phyloP scores from a whole-genome alignment of 2,888 invertebrate genomes.

The Venustoraphidia nigricollis region DNA sequence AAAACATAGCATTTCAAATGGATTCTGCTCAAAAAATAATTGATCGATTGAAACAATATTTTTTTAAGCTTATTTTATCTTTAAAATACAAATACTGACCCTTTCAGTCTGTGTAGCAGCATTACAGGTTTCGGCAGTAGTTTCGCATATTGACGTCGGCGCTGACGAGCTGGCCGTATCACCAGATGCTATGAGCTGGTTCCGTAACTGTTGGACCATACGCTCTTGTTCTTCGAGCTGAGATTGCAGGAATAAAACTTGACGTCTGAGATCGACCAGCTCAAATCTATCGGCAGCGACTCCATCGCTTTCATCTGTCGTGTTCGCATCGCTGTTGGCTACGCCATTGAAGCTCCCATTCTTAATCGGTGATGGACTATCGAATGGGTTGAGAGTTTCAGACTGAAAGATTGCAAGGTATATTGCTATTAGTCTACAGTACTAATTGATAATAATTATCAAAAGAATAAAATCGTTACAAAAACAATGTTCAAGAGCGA shows the following conservation, averaged over 20 bases:
- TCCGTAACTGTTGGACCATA: slow-evolving; percentile 64
- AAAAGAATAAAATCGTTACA: too few species aligned
- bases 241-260: slow-evolving; percentile 71
- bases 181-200: slow-evolving; percentile 43
- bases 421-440: too few species aligned
- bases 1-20: too few species aligned
- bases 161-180: slow-evolving; percentile 28
- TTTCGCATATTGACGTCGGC: slow-evolving; percentile 23
- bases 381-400: slow-evolving; percentile 81
- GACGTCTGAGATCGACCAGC: slow-evolving; percentile 63
- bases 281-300: slow-evolving; percentile 34
- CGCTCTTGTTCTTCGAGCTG: slow-evolving; percentile 79
- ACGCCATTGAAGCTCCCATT: slow-evolving; percentile 51
- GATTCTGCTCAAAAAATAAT: too few species aligned
- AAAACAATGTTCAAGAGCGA: too few species aligned
- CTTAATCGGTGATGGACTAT: slow-evolving; percentile 33
- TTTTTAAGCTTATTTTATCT: not conserved
- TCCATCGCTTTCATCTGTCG: slow-evolving; percentile 37
- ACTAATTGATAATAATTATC: too few species aligned
- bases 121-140: slow-evolving; percentile 48
- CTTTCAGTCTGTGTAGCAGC: slow-evolving; percentile 79
- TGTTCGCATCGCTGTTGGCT: slow-evolving; percentile 32
- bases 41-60: too few species aligned
- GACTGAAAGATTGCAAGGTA: slow-evolving; percentile 32
- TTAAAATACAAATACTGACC: slow-evolving; percentile 31